Evolutionary conservation across 2,797 vertebrate genomes (phyloP).

Genomic region (Chiroxiphia lanceolata): DNA sequence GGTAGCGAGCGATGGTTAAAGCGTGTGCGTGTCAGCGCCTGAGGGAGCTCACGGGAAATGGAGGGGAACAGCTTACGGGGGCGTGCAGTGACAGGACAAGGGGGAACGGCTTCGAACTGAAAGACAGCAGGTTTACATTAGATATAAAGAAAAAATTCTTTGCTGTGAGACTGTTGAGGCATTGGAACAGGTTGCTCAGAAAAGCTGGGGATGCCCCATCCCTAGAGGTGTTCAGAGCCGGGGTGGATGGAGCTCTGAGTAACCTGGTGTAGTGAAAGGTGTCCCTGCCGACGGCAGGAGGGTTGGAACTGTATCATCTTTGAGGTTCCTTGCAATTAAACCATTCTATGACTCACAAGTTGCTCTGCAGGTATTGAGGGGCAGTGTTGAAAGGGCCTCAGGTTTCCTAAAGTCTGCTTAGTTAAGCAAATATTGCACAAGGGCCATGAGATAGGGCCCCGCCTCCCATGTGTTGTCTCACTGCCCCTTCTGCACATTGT

Average conservation of each 20-base stretch:
- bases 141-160: not conserved
- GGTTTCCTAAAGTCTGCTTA: rapidly evolving
- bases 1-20: rapidly evolving
- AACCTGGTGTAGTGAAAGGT: rapidly evolving
- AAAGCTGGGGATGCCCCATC: not conserved
- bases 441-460: rapidly evolving
- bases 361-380: rapidly evolving
- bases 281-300: not conserved
- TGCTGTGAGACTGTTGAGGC: not conserved
- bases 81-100: not conserved
- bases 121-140: not conserved
- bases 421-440: rapidly evolving
- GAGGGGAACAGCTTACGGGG: too few relatives aligned
- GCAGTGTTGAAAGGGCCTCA: rapidly evolving
- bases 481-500: rapidly evolving
- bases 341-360: rapidly evolving
- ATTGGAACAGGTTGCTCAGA: not conserved
- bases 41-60: not conserved
- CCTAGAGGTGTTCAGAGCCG: not conserved
- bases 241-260: not conserved
- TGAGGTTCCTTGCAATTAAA: too few relatives aligned
- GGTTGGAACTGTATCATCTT: too few relatives aligned
- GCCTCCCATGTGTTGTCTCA: rapidly evolving
- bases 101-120: not conserved
- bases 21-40: not conserved